Evolutionary conservation across 2,797 vertebrate genomes (phyloP).

Genomic region (Chrysolophus pictus): DNA sequence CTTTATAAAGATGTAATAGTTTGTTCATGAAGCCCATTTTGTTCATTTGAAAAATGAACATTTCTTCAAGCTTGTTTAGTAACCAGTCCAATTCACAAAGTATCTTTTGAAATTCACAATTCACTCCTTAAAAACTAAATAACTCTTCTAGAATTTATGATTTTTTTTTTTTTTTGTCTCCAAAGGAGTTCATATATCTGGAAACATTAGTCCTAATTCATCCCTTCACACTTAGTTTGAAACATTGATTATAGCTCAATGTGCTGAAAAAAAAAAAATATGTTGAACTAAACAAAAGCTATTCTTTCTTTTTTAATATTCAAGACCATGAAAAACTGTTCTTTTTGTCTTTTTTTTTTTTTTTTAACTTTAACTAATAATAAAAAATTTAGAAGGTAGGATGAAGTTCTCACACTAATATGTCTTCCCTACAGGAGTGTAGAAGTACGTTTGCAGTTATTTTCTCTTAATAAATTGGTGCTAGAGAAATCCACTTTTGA

Average conservation of each 20-base stretch:
- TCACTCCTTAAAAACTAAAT: background rate
- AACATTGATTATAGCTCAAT: background rate
- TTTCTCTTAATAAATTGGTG: background rate
- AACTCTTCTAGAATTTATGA: background rate
- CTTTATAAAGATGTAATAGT: background rate
- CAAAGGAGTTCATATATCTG: background rate
- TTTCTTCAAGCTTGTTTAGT: background rate
- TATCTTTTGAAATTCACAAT: background rate
- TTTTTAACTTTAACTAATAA: background rate
- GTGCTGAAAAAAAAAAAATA: background rate
- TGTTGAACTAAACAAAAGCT: background rate
- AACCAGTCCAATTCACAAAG: background rate
- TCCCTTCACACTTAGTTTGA: background rate
- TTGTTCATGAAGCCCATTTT: background rate
- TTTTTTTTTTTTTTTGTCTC: background rate
- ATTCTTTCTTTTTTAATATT: background rate
- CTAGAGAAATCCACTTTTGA: background rate
- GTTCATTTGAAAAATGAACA: background rate
- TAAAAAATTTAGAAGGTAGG: background rate
- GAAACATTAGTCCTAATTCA: background rate
- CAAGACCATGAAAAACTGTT: background rate
- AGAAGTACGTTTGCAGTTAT: background rate
- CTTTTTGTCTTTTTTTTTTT: background rate
- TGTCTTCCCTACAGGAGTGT: background rate
- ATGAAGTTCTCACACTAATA: background rate